A percentile compares a stretch with the other conserved stretches of the same genome.
phyloP scores from a whole-genome alignment of 2,797 vertebrate genomes.

The Danio aesculapii region DNA sequence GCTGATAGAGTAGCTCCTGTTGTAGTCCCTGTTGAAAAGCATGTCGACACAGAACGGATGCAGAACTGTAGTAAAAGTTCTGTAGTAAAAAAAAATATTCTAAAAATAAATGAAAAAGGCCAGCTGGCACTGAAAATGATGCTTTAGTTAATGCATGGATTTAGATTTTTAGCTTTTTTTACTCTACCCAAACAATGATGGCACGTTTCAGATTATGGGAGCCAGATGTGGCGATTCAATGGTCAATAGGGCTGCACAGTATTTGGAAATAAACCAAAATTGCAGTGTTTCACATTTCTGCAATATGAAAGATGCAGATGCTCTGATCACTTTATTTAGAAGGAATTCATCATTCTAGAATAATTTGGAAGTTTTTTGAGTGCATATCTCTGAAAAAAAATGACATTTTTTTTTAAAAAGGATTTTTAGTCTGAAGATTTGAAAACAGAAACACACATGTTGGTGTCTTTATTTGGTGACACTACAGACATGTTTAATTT shows the following conservation, averaged over 20 bases:
- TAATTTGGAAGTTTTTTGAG: neutral
- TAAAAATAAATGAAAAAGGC: neutral
- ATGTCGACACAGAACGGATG: slow-evolving; percentile 62
- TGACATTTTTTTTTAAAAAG: neutral
- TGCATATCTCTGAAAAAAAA: neutral
- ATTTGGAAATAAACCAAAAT: neutral
- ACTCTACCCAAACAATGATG: neutral
- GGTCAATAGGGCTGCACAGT: neutral
- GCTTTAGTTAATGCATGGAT: slow-evolving; percentile 70
- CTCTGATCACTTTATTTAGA: neutral
- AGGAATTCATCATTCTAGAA: neutral
- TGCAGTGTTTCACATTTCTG: neutral
- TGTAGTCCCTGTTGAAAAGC: slow-evolving; percentile 74
- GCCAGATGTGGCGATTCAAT: neutral
- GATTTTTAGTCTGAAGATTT: neutral
- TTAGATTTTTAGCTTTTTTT: slow-evolving; percentile 59
- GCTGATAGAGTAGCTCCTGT: slow-evolving; percentile 67
- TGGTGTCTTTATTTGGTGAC: too few species aligned
- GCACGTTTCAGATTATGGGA: neutral
- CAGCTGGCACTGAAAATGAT: slow-evolving; percentile 68
- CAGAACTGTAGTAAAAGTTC: slow-evolving; percentile 62
- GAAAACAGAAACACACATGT: too few species aligned
- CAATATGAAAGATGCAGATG: neutral
- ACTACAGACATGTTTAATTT: too few species aligned
- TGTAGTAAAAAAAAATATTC: slow-evolving; percentile 39